These are phyloP conservation scores for Endotricha flammealis DNA, from an alignment of 2,888 invertebrate genomes.

Conservation along the genomic window DNA sequence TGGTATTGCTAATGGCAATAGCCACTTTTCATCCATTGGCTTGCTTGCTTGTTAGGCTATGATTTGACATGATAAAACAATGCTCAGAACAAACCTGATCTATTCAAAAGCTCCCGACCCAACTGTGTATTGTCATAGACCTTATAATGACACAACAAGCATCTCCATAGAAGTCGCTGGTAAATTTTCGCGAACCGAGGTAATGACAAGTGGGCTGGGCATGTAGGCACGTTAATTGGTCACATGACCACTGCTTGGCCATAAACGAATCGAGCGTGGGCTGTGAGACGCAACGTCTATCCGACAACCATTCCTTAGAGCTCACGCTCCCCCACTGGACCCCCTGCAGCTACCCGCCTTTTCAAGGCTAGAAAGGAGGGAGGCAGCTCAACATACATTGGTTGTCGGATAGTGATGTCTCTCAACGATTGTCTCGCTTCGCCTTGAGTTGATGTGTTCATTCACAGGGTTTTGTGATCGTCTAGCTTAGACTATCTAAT, in stretches of 20 bases:
- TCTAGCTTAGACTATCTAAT: constrained; percentile 36
- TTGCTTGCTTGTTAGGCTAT: too few species aligned
- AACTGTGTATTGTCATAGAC: neutral
- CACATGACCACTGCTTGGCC: constrained; percentile 66
- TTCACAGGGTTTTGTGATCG: constrained; percentile 64
- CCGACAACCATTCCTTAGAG: constrained; percentile 37
- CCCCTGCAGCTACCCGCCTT: constrained; percentile 9
- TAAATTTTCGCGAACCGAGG: constrained; percentile 61
- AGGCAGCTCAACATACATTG: constrained; percentile 34
- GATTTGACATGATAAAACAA: too few species aligned
- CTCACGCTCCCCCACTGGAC: constrained; percentile 18
- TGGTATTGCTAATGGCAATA: too few species aligned
- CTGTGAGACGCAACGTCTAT: constrained; percentile 62
- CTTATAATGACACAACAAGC: constrained; percentile 10
- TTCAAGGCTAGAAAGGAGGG: constrained; percentile 19
- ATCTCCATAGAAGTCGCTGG: constrained; percentile 41
- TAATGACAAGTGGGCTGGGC: constrained; percentile 69
- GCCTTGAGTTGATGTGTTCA: constrained; percentile 55
- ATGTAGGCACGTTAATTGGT: constrained; percentile 74
- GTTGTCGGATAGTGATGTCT: constrained; percentile 38
- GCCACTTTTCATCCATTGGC: too few species aligned
- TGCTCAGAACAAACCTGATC: too few species aligned
- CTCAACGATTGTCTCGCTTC: constrained; percentile 50
- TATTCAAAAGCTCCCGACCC: too few species aligned
- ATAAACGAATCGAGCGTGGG: constrained; percentile 67